Evolutionary conservation across 1,140 invertebrate species (phyloP), one percentile per base, ranked within the genome.

Genomic region (Dendroctonus valens): DNA sequence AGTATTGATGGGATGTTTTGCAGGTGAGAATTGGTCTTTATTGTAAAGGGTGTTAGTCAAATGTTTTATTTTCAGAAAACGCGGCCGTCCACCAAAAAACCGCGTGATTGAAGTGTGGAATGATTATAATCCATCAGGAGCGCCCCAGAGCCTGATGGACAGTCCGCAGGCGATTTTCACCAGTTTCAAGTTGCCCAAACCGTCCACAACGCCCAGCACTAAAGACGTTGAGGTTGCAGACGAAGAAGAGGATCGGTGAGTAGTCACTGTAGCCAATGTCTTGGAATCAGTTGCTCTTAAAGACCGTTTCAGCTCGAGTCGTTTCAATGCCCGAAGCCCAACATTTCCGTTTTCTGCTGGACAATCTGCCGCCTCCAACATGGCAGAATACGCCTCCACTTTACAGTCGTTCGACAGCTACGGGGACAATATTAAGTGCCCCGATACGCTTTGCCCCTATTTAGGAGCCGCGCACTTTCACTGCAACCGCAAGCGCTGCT

Each of bases 141-240:
- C 83, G 75, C 70, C 82, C 74, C 83, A 63, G 70, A 83, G 63
- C 75, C 77, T 75, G 76, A 84, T 70, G 83, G 84, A 55, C 59
- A 89, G 89, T 40, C 92, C 92, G 6, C 92, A 95, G 79, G 93
- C 93, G 6, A 94, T 96, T 69, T 96, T 95, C 76, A 94, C 93
- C 37, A 94, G 92, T 71, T 96, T 95, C 76, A 96, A 96, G 77
- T 81, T 96, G 60, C 92, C 93, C 14, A 93, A 94, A 80, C 84
- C 85, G 69, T 70, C 80, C 74, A 74, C 81, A 67, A 79, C 81
- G 8, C 80, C 81, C 52, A 70, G 79, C 37, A 79, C 75, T 5
- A 80, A 83, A 49, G 86, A 89, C 52, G 46, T 68, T 5, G 74
- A 75, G 51, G 67, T 70, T 7, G 69, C 68, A 37, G 73, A 77